Percentiles rank a stretch among this genome's conserved stretches.
Evolutionary conservation across 2,113 vertebrate genomes (phyloP).

Genomic region (Rhagologus leucostigma): DNA sequence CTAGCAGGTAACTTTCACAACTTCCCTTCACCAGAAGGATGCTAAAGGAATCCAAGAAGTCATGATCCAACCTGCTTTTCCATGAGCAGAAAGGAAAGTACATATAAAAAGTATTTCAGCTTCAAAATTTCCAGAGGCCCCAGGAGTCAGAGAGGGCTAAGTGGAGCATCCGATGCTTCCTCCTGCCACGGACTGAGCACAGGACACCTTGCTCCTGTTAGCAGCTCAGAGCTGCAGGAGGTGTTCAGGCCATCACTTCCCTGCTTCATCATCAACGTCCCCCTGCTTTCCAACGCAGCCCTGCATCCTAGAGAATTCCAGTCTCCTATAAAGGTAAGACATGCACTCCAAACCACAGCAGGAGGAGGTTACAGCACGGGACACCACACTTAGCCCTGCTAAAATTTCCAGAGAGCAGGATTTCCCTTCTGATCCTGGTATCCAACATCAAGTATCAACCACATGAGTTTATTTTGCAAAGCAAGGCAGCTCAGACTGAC

Average conservation of each 20-base stretch:
- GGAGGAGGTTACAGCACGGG: not conserved
- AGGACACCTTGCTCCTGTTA: not conserved
- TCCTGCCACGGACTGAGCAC: not conserved
- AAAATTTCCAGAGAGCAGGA: not conserved
- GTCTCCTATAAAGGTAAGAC: not conserved
- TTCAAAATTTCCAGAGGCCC: not conserved
- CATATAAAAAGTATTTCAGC: not conserved
- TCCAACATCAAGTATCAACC: not conserved
- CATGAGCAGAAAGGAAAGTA: not conserved
- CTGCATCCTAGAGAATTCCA: not conserved
- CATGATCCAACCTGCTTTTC: not conserved
- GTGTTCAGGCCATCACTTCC: not conserved
- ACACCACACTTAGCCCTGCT: not conserved
- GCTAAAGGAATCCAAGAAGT: not conserved
- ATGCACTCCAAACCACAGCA: not conserved
- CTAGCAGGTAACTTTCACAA: not conserved
- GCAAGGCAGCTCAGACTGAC: not conserved
- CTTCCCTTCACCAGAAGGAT: not conserved
- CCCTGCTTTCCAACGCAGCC: not conserved
- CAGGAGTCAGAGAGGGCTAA: not conserved
- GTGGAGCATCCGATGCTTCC: not conserved
- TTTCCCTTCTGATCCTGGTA: not conserved
- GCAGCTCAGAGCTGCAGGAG: not conserved
- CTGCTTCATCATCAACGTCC: fast-evolving
- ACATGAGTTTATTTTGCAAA: not conserved